A percentile compares a stretch with the other conserved stretches of the same genome.
phyloP scores from a whole-genome alignment of 2,888 invertebrate genomes.

The Tridacna crocea region DNA sequence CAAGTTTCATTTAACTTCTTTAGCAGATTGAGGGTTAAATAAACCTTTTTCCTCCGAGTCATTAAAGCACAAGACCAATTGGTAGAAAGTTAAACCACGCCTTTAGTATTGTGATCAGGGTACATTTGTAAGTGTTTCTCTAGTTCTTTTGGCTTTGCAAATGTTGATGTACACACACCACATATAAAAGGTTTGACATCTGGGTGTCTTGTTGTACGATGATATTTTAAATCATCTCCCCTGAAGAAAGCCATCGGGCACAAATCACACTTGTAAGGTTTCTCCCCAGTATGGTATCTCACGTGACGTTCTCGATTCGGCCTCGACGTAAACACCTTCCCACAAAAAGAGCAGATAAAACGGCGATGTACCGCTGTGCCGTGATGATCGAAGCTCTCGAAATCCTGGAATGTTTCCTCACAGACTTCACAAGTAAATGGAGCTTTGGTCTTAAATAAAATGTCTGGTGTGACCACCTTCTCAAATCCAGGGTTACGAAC shows the following conservation, averaged over 20 bases:
- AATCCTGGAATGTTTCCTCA: constrained; percentile 67
- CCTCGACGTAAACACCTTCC: constrained; percentile 81
- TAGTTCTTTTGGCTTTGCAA: constrained; percentile 73
- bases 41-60: too few species aligned
- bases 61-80: too few species aligned
- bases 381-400: constrained; percentile 78
- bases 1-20: too few species aligned
- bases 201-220: constrained; percentile 76
- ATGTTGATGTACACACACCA: constrained; percentile 67
- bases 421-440: constrained; percentile 71
- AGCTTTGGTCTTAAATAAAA: constrained; percentile 67
- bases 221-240: constrained; percentile 79
- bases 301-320: constrained; percentile 83
- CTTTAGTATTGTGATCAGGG: constrained; percentile 44
- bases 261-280: constrained; percentile 79
- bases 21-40: too few species aligned
- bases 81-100: too few species aligned
- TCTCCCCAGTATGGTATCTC: constrained; percentile 82
- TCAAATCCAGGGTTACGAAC: constrained; percentile 68
- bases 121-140: constrained; percentile 68
- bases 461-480: constrained; percentile 70
- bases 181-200: constrained; percentile 71
- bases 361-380: constrained; percentile 78
- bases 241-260: constrained; percentile 74
- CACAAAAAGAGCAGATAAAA: constrained; percentile 81